Evolutionary conservation across 2,113 vertebrate genomes (phyloP), one percentile per base, ranked within the genome.

Genomic region (Labeo catla): DNA sequence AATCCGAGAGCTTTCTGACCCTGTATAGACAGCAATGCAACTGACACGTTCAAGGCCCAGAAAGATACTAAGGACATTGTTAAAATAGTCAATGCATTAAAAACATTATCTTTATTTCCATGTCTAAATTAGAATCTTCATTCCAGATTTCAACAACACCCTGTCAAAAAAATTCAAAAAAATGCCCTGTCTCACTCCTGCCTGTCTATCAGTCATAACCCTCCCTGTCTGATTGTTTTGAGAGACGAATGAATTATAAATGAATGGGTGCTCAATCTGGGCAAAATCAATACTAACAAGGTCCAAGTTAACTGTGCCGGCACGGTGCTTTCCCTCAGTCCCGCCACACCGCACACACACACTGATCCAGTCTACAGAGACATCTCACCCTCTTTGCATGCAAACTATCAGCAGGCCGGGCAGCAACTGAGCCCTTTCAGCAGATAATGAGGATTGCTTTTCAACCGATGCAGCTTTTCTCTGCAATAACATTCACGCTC

Each of bases 281-380:
- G 88, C 43, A 83, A 88, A 89, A 95, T 95, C 94, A 72, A 95
- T 95, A 90, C 92, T 93, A 94, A 94, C 92, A 91, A 93, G 90
- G 90, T 95, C 91, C 84, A 61, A 90, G 91, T 91, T 92, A 85
- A 89, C 91, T 90, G 73, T 87, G 90, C 89, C 86, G 85, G 39
- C 85, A 70, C 68, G 81, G 23, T 80, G 84, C 52, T 45, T 80
- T 84, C 72, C 52, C 66, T 9, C 68, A 63, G 88, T 47, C 80
- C 76, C 23, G 6, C 74, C 50, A 61, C 59, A 73, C 68, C 11
- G n/a, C 72, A 49, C 6, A 47, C 83, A 77, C 80, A 83, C 47
- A 52, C 72, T 36, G 47, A 70, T 59, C 19, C 79, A 66, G 28
- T 81, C n/a, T 61, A 15, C 70, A 39, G 10, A 57, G 15, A 74